These are phyloP conservation scores for Siphamia tubifer DNA, from an alignment of 2,113 vertebrate genomes.

Conservation along the genomic window DNA sequence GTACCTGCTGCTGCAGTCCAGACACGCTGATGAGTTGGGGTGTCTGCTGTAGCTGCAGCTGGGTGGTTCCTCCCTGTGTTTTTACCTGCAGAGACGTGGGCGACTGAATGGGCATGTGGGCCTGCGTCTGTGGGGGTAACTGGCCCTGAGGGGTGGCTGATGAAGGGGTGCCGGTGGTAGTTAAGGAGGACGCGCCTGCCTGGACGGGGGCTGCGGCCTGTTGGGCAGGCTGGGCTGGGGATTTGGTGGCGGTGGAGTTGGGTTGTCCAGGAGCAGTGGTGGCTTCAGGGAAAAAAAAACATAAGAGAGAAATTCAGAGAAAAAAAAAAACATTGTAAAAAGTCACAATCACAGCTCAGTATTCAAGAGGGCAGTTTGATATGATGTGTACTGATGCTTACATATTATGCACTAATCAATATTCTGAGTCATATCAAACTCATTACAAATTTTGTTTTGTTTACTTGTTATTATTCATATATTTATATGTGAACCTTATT, in stretches of 20 bases:
- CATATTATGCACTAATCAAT: too few relatives aligned
- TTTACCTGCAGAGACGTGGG: constrained; percentile 78
- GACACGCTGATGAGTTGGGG: constrained; percentile 85
- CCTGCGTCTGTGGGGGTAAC: constrained; percentile 82
- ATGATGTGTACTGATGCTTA: too few relatives aligned
- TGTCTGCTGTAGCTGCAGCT: constrained; percentile 84
- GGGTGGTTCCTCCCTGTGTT: constrained; percentile 76
- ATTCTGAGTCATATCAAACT: too few relatives aligned
- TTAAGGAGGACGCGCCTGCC: constrained; percentile 55
- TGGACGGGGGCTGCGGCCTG: constrained; percentile 77
- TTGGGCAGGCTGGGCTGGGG: constrained; percentile 73
- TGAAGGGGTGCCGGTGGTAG: constrained; percentile 64
- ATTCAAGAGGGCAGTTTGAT: too few relatives aligned
- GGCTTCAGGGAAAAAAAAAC: constrained; percentile 8
- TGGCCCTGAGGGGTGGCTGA: constrained; percentile 76
- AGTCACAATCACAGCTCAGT: not conserved
- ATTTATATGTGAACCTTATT: too few relatives aligned
- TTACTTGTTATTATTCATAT: too few relatives aligned
- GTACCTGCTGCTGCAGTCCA: constrained; percentile 88
- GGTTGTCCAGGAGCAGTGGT: constrained; percentile 53
- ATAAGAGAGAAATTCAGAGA: not conserved
- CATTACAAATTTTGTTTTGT: too few relatives aligned
- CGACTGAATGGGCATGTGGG: constrained; percentile 81
- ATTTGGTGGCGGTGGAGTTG: constrained; percentile 66
- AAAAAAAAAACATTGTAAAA: not conserved